These are phyloP conservation scores for Larimichthys polyactis DNA, from an alignment of 2,113 vertebrate genomes.

Conservation along the genomic window DNA sequence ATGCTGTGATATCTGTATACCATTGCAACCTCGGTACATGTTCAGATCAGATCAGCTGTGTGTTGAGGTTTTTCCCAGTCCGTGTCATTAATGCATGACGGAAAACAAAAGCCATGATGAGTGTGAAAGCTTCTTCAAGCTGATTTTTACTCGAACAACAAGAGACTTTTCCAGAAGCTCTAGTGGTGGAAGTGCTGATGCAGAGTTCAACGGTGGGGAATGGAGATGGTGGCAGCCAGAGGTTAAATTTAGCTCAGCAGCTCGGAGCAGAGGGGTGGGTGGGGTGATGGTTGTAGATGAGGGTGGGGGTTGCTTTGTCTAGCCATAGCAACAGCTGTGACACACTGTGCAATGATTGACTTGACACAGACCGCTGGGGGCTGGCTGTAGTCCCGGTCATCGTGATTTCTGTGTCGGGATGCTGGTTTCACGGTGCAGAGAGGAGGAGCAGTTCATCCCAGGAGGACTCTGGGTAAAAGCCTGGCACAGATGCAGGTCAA, in stretches of 20 bases:
- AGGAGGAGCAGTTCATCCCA: neutral
- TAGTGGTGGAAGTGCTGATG: neutral
- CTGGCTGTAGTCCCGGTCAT: conserved; percentile 21
- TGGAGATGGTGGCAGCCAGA: conserved; percentile 12
- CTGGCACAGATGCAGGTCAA: neutral
- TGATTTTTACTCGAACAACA: neutral
- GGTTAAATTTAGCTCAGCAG: conserved; percentile 52
- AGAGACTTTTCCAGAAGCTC: neutral
- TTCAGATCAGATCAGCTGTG: neutral
- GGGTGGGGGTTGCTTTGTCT: conserved; percentile 1
- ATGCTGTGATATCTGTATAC: too few relatives aligned
- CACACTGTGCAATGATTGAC: conserved; percentile 49
- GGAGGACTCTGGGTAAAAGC: neutral
- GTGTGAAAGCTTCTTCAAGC: neutral
- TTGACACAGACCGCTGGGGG: conserved; percentile 41
- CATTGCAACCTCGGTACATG: too few relatives aligned
- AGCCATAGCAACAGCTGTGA: conserved; percentile 63
- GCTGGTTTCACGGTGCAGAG: conserved; percentile 4
- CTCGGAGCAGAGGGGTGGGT: neutral
- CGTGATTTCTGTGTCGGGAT: conserved; percentile 1
- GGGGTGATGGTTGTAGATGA: too few relatives aligned
- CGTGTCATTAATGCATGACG: neutral
- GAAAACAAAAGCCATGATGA: neutral
- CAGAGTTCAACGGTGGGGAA: neutral
- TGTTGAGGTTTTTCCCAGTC: neutral